Conservation (phyloP, 1,140 invertebrate species). For the Leptopilina boulardi region DNA sequence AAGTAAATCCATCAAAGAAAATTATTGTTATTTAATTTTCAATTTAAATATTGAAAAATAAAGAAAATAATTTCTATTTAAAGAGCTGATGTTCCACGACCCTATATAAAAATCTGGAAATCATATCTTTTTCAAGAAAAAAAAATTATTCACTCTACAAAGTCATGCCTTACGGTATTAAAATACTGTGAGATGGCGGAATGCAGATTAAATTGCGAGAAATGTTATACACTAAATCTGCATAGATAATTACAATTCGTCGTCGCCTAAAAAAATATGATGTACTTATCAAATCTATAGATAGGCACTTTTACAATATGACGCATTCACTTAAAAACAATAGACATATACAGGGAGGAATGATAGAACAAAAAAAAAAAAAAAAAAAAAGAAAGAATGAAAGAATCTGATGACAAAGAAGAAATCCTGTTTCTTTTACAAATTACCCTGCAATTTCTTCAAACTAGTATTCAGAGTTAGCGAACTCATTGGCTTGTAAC, state of each 20-base stretch:
- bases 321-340: slow-evolving; percentile 22
- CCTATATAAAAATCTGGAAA: neutral
- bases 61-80: too few relatives aligned
- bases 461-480: neutral
- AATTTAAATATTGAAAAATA: too few relatives aligned
- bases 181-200: slow-evolving; percentile 63
- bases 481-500: slow-evolving; percentile 43
- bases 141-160: slow-evolving; percentile 48
- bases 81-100: neutral
- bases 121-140: slow-evolving; percentile 41
- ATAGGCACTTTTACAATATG: slow-evolving; percentile 26
- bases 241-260: slow-evolving; percentile 5
- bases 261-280: neutral
- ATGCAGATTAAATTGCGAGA: slow-evolving; percentile 56
- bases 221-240: slow-evolving; percentile 22
- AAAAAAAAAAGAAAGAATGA: too few relatives aligned
- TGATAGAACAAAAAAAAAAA: neutral
- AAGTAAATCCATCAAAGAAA: too few relatives aligned
- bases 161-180: slow-evolving; percentile 58
- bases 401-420: neutral
- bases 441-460: neutral
- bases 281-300: slow-evolving; percentile 3
- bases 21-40: too few relatives aligned
- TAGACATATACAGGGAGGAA: neutral
- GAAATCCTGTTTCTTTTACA: neutral